These are phyloP conservation scores for Lagopus leucura DNA, from an alignment of 2,113 vertebrate genomes.

Conservation along the genomic window DNA sequence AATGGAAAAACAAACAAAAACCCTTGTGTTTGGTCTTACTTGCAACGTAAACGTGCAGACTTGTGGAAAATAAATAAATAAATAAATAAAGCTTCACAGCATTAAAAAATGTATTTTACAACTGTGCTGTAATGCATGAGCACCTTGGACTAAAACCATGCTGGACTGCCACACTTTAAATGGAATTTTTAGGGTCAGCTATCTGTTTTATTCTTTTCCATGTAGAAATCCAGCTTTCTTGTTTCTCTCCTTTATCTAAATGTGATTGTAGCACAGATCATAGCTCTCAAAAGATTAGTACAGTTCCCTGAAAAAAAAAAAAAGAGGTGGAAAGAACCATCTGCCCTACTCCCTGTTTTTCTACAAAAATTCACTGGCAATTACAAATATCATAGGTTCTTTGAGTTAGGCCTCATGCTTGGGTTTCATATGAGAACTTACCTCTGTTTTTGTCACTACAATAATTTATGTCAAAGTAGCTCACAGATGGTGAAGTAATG, in stretches of 20 bases:
- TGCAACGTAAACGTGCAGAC: background rate
- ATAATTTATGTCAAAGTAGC: slow-evolving; percentile 1
- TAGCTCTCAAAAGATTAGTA: slow-evolving; percentile 9
- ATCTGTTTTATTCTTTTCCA: background rate
- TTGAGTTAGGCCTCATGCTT: background rate
- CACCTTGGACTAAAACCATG: background rate
- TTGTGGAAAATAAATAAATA: background rate
- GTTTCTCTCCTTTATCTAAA: slow-evolving; percentile 13
- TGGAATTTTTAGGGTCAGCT: background rate
- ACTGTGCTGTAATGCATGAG: background rate
- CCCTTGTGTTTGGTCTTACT: background rate
- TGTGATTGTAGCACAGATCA: background rate
- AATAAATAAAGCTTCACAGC: background rate
- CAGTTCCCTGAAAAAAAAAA: background rate
- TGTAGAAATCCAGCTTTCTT: background rate
- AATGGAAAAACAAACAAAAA: background rate
- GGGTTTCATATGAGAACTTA: background rate
- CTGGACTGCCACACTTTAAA: background rate
- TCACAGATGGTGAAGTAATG: slow-evolving; percentile 6
- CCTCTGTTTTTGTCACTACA: background rate
- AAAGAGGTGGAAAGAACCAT: background rate
- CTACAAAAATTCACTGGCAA: slow-evolving; percentile 3
- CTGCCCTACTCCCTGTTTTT: background rate
- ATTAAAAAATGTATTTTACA: background rate
- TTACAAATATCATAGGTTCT: background rate